A percentile compares a stretch with the other conserved stretches of the same genome.
phyloP scores from a whole-genome alignment of 2,888 invertebrate genomes.

The Eristalis intricaria region DNA sequence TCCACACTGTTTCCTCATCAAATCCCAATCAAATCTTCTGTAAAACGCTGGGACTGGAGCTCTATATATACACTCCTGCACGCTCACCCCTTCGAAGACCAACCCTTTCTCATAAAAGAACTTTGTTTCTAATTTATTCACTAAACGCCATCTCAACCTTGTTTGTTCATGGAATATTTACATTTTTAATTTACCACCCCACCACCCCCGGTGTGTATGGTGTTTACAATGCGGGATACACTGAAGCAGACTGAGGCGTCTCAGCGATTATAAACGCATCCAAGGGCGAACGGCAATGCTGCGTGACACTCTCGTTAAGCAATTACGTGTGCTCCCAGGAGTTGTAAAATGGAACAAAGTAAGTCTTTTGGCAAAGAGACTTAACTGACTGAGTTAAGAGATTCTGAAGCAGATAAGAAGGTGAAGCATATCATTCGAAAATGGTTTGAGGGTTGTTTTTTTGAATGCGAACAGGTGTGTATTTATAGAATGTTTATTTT shows the following conservation, averaged over 20 bases:
- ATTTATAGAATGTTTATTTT: no score
- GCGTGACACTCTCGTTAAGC: constrained; percentile 31
- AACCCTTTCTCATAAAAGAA: neutral
- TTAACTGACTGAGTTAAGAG: neutral
- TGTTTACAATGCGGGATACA: neutral
- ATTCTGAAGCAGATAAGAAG: neutral
- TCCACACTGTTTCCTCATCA: no score
- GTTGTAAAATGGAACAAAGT: neutral
- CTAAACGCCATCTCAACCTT: neutral
- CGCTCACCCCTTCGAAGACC: neutral
- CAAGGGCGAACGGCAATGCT: constrained; percentile 4
- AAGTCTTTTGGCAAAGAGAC: neutral
- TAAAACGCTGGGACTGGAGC: neutral
- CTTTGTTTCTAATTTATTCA: constrained; percentile 8
- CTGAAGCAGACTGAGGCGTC: neutral
- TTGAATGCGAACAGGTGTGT: no score
- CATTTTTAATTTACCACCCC: neutral
- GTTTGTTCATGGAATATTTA: neutral
- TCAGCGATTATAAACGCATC: constrained; percentile 25
- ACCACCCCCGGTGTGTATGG: neutral
- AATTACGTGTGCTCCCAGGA: neutral
- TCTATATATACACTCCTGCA: neutral
- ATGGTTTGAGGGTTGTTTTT: no score
- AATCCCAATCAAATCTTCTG: no score
- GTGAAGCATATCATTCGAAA: no score